phyloP scores from a whole-genome alignment of 2,888 invertebrate genomes.

The Hyppa rectilinea region DNA sequence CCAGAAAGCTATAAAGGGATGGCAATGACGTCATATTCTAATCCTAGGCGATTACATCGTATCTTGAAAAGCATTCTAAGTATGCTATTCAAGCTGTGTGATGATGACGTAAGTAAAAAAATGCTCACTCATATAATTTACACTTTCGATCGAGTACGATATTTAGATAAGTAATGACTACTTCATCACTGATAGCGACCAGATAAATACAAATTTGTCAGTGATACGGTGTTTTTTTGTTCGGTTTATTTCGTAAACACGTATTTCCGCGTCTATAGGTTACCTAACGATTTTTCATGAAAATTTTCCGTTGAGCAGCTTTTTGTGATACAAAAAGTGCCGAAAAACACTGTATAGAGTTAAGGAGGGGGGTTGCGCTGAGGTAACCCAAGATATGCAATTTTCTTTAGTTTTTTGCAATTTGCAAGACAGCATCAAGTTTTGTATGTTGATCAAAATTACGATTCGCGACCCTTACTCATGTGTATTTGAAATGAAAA shows the following conservation, averaged over 20 bases:
- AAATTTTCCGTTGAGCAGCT: neutral
- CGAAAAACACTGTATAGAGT: neutral
- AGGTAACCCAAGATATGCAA: too few relatives aligned
- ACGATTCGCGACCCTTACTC: too few relatives aligned
- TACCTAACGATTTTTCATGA: neutral
- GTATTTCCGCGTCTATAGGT: neutral
- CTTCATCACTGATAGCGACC: slow-evolving; percentile 1
- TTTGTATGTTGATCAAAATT: too few relatives aligned
- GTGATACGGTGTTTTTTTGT: neutral
- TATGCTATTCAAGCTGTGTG: neutral
- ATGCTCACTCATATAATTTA: slow-evolving; percentile 10
- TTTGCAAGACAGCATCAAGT: too few relatives aligned
- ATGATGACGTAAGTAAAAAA: slow-evolving; percentile 5
- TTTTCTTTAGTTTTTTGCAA: too few relatives aligned
- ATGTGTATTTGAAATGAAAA: too few relatives aligned
- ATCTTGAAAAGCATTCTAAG: slow-evolving; percentile 7
- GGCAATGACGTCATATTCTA: slow-evolving; percentile 38
- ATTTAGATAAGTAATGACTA: slow-evolving; percentile 6
- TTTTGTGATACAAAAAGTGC: neutral
- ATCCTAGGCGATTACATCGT: slow-evolving; percentile 25
- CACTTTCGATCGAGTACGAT: neutral
- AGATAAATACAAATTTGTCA: neutral
- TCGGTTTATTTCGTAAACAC: neutral
- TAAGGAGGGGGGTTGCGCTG: too few relatives aligned
- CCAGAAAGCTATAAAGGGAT: slow-evolving; percentile 25